Conservation (phyloP, 2,888 invertebrate species). For the Bombylius discolor region DNA sequence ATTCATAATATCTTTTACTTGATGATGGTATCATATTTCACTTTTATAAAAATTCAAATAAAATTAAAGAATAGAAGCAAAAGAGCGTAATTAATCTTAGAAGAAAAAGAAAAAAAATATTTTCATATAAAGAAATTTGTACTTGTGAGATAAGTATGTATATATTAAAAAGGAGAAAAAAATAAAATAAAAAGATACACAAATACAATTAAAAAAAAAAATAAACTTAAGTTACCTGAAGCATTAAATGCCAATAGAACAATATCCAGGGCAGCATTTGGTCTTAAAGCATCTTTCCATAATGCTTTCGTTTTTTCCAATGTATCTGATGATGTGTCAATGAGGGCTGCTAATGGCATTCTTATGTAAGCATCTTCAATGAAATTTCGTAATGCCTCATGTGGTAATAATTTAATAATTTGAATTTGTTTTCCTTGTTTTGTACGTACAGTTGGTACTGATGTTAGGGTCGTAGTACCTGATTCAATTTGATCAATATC, state of each 20-base stretch:
- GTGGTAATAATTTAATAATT: conserved; percentile 22
- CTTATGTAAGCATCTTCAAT: conserved; percentile 36
- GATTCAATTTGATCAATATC: conserved; percentile 1
- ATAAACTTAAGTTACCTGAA: conserved; percentile 24
- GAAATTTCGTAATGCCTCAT: conserved; percentile 33
- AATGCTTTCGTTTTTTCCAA: conserved; percentile 31
- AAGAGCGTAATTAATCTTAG: too few relatives aligned
- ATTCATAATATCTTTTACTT: too few relatives aligned
- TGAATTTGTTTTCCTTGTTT: conserved; percentile 31
- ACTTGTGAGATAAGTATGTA: too few relatives aligned
- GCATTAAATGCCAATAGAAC: conserved; percentile 32
- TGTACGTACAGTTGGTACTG: conserved; percentile 7
- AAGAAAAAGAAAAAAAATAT: too few relatives aligned
- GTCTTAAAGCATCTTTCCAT: conserved; percentile 32
- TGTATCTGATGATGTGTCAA: conserved; percentile 31
- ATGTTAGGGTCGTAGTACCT: background rate
- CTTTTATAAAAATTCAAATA: too few relatives aligned
- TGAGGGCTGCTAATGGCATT: conserved; percentile 34
- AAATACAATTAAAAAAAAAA: background rate
- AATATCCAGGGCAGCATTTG: conserved; percentile 33
- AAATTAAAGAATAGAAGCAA: too few relatives aligned
- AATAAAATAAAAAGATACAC: too few relatives aligned
- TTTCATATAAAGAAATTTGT: too few relatives aligned
- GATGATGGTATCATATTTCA: too few relatives aligned
- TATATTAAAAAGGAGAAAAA: background rate